Evolutionary conservation across 2,888 invertebrate genomes (phyloP).

Genomic region (Elegia similella): DNA sequence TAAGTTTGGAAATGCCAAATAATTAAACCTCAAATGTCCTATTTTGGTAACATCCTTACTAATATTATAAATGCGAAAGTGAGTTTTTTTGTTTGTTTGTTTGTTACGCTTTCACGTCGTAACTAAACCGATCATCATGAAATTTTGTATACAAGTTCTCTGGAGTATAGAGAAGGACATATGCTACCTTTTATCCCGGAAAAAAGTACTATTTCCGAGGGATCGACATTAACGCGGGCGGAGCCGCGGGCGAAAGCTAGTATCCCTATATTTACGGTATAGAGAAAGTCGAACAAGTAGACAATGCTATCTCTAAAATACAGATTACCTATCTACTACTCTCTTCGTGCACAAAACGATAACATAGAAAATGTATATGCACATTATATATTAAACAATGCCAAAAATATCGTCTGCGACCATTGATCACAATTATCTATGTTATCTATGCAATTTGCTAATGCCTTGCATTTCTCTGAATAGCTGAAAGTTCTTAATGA

Average conservation of each 20-base stretch:
- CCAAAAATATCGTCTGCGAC: background rate
- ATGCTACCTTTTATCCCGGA: too few species aligned
- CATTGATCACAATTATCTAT: background rate
- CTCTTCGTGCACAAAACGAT: background rate
- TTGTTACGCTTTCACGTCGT: too few species aligned
- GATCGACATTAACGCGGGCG: too few species aligned
- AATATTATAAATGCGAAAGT: too few species aligned
- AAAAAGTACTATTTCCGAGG: too few species aligned
- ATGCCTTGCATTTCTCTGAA: background rate
- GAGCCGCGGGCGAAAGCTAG: too few species aligned
- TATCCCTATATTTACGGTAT: background rate
- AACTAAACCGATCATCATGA: too few species aligned
- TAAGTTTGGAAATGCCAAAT: too few species aligned
- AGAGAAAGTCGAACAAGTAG: background rate
- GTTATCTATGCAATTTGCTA: background rate
- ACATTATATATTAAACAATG: background rate
- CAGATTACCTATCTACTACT: background rate
- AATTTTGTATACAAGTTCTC: background rate
- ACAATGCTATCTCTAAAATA: conserved; percentile 4
- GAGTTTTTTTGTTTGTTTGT: too few species aligned
- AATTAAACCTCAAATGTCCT: background rate
- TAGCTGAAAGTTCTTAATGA: conserved; percentile 5
- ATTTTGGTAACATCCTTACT: too few species aligned
- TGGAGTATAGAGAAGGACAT: too few species aligned
- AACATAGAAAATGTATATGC: background rate